Conservation (phyloP, 92 coral and sea anemone species). For the Porites lobata region DNA sequence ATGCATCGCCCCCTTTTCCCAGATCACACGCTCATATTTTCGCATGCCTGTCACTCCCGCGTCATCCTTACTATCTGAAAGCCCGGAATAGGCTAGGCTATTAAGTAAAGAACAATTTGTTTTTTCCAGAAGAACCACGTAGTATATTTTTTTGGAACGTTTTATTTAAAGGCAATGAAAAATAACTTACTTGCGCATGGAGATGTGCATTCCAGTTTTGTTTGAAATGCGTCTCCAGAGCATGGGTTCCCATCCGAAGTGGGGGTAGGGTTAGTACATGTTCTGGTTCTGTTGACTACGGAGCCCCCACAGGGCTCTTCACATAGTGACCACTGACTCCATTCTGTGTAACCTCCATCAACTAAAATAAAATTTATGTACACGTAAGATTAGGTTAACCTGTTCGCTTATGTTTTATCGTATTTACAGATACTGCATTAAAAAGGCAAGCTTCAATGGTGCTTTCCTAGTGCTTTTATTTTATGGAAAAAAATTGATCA, state of each 20-base stretch:
- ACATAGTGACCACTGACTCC: slow-evolving; percentile 98
- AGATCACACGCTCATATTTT: no score
- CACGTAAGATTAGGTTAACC: neutral
- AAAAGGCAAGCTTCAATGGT: neutral
- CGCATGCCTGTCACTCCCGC: no score
- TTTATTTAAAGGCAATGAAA: neutral
- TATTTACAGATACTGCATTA: no score
- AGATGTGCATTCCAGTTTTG: slow-evolving; percentile 88
- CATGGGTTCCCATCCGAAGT: slow-evolving; percentile 87
- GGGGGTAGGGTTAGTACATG: slow-evolving; percentile 88
- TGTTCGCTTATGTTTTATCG: no score
- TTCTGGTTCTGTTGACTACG: slow-evolving; percentile 86
- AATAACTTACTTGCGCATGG: slow-evolving; percentile 88
- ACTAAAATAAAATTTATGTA: slow-evolving; percentile 51
- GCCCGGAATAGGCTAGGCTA: no score
- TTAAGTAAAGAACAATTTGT: neutral
- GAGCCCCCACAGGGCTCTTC: slow-evolving; percentile 97
- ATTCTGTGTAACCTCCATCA: slow-evolving; percentile 92
- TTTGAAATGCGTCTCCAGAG: slow-evolving; percentile 74
- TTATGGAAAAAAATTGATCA: no score
- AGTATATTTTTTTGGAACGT: neutral
- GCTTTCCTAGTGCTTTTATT: neutral
- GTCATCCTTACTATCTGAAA: no score
- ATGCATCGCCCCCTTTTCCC: no score
- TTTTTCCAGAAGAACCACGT: neutral